Evolutionary conservation across 2,113 vertebrate species (phyloP), one percentile per base, ranked within the genome.

Genomic region (Ochotona princeps): DNA sequence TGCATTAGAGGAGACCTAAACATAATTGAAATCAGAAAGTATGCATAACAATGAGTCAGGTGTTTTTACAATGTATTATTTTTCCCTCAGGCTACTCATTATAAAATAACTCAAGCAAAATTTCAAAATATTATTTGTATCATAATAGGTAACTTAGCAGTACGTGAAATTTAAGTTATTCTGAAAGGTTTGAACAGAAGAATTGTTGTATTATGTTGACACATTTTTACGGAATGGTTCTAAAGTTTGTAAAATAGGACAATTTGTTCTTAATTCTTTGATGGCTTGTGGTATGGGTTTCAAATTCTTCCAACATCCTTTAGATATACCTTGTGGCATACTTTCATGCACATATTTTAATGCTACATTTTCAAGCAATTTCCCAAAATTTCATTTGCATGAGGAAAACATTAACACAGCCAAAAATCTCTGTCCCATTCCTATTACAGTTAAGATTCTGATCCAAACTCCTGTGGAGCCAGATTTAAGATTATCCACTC

Each of bases 341-440:
- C 74, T 20, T 90, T 92, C 72, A 92, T 84, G 87, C 8, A 17
- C 76, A 51, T 75, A 82, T 66, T 92, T 78, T 82, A 92, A 92
- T 91, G n/a, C n/a, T 83, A 87, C 1, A 38, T 51, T 95, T 93
- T 86, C 82, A 90, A 92, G 87, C 80, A 96, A 94, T 97, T 97
- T 83, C 51, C 74, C 82, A 87, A 96, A 89, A 91, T 54, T 63
- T 74, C n/a, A 89, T 96, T 95, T 91, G 80, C 91, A 95, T 89
- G 83, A 87, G 47, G 83, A 93, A 96, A 89, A 89, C 94, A 94
- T 89, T 76, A 91, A 78, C 54, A 63, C 3, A 85, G 51, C 87
- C 95, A 94, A 97, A 14, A 79, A 79, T 93, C 63, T 94, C 79
- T 80, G 21, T 95, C 89, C 69, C 92, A 47, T 32, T 94, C 81